Base-by-base conservation (phyloP, 2,113 vertebrate species). In the Hemiscyllium ocellatum region DNA sequence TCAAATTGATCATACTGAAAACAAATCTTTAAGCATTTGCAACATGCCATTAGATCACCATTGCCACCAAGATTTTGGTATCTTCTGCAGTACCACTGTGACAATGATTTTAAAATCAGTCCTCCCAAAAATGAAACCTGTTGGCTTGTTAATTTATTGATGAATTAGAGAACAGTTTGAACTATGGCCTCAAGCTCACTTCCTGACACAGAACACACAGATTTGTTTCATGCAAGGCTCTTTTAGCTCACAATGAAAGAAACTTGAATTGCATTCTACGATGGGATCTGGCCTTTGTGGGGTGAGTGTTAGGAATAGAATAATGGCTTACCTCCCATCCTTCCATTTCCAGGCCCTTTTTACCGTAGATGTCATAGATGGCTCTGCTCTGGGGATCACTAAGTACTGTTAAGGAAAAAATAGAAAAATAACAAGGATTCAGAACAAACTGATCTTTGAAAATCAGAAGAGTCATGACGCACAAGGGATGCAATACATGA, bases 291-390 rank as follows among this genome's bases (percentile, higher is more conserved):
- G 5, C 91, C n/a, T 70, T 94, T 69, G 91, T 68, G 42, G 66
- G 50, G 42, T 61, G 65, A 91, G 33, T 61, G 20, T 69, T 76
- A 20, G 66, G 69, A 33, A 37, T 78, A 26, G 80, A n/a, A 95
- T 47, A 61, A 50, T 47, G 69, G 97, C 98, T 98, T 97, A 99
- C 99, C 98, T 99, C 99, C 99, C 99, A 99, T 97, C 99, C 99
- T 97, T 99, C 99, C 97, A 99, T 99, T 26, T 99, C 99, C 96
- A 99, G 98, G 93, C 99, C 99, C 97, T 98, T 98, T 97, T 98
- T 99, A 96, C 99, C 99, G 97, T 99, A 99, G 96, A 99, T 98
- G 96, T 99, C 99, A 97, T 99, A 99, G 97, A 99, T 99, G 95
- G 99, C 99, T 96, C 99, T 98, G 94, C 99, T 98, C 96, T 99